Evolutionary conservation across 2,797 vertebrate genomes (phyloP).

Genomic region (Oophaga sylvatica): DNA sequence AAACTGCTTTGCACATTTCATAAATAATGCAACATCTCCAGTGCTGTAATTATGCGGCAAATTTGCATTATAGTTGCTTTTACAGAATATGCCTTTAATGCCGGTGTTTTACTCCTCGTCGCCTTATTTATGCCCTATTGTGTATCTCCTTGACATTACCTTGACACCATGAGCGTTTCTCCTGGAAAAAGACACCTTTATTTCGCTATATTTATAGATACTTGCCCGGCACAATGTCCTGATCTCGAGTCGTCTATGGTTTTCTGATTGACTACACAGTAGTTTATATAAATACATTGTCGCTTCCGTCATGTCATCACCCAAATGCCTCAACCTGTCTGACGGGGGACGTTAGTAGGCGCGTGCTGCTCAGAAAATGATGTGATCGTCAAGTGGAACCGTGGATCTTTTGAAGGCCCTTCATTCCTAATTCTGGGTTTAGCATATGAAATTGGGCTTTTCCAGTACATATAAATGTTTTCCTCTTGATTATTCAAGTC

Average conservation of each 20-base stretch:
- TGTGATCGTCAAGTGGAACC: slow-evolving; percentile 44
- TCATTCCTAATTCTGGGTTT: slow-evolving; percentile 22
- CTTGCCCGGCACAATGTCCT: not conserved
- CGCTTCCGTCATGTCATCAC: not conserved
- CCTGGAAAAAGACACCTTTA: slow-evolving; percentile 1
- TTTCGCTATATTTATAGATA: not conserved
- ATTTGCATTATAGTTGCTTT: slow-evolving; percentile 9
- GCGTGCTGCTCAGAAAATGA: slow-evolving; percentile 18
- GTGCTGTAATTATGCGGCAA: not conserved
- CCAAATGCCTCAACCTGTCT: slow-evolving; percentile 10
- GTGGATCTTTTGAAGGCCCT: slow-evolving; percentile 9
- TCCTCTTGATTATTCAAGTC: not conserved
- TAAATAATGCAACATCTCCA: slow-evolving; percentile 12
- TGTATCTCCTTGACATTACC: not conserved
- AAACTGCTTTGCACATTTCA: slow-evolving; percentile 19
- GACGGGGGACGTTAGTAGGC: not conserved
- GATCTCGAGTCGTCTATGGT: not conserved
- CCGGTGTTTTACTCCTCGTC: not conserved
- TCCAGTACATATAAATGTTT: slow-evolving; percentile 29
- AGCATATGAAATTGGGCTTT: slow-evolving; percentile 18
- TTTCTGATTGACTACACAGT: slow-evolving; percentile 6
- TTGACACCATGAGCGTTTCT: not conserved
- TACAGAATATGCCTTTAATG: not conserved
- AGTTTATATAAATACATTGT: not conserved
- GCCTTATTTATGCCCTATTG: not conserved